Conservation (phyloP, 1,140 invertebrate species). For the Platyura marginata region DNA sequence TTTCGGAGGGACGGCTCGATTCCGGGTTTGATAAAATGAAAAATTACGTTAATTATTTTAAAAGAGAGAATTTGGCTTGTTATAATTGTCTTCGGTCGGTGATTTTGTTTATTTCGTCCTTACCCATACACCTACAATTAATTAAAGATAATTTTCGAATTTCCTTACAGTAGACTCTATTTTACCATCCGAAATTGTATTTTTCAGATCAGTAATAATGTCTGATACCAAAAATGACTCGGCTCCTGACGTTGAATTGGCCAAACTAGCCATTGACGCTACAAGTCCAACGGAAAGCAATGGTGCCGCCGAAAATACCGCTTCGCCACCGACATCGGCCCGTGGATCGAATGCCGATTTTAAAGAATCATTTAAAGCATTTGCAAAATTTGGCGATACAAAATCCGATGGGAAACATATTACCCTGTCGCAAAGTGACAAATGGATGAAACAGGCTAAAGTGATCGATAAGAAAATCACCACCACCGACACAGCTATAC, state of each 20-base stretch:
- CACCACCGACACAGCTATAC: conserved; percentile 75
- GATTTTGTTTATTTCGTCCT: too few relatives aligned
- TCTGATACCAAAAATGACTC: background rate
- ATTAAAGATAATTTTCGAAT: too few relatives aligned
- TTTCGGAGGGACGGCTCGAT: too few relatives aligned
- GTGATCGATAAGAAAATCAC: conserved; percentile 85
- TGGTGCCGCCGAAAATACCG: conserved; percentile 4
- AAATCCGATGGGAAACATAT: conserved; percentile 74
- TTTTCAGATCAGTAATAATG: conserved; percentile 3
- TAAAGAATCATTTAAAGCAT: conserved; percentile 38
- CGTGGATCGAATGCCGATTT: conserved; percentile 17
- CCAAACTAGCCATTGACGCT: background rate
- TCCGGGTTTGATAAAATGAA: too few relatives aligned
- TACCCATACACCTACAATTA: too few relatives aligned
- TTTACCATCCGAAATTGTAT: background rate
- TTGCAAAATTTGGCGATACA: conserved; percentile 74
- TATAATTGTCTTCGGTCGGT: too few relatives aligned
- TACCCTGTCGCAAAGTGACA: conserved; percentile 75
- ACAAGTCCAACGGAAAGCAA: too few relatives aligned
- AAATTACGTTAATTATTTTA: too few relatives aligned
- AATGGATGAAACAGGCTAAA: conserved; percentile 89
- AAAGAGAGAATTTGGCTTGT: too few relatives aligned
- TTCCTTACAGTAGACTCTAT: background rate
- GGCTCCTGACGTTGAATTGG: background rate
- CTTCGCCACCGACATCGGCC: conserved; percentile 8